Evolutionary conservation across 2,888 invertebrate species (phyloP), one percentile per base, ranked within the genome.

Genomic region (Dascillus cervinus): DNA sequence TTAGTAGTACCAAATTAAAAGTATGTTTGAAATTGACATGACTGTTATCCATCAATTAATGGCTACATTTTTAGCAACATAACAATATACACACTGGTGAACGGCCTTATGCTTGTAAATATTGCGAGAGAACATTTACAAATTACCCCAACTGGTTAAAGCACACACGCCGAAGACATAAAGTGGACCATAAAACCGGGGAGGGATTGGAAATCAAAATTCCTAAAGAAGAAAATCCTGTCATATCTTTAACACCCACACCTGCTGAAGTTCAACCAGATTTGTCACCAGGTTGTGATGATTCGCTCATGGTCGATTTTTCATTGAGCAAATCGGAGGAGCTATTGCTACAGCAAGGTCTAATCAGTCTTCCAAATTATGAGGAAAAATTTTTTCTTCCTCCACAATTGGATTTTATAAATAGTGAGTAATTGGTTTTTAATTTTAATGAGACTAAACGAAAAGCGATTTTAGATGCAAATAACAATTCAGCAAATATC

Each of bases 111-210:
- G 65, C 65, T 23, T 77, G 77, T 53, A 64, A 65, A 12, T 64
- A 64, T 29, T 77, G 77, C 49, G 64, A 68, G 11, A 70, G 70
- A 28, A 62, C 67, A 0, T 77, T 77, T 50, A 68, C 72, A 17
- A 69, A 66, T 46, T 67, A 70, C 37, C 71, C 75, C 2, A 77
- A 77, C 51, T 73, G 70, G 65, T 54, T 63, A 40, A 77, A 76
- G 50, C 77, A 77, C 48, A 62, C 72, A 29, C 60, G 73, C 22
- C 60, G 73, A 44, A 64, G 72, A 23, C 75, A 75, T 46, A 72
- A 62, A 48, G 62, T 62, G 3, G 60, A 63, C 31, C 61, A 60
- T 38, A 58, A 56, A 40, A 62, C 61, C 2, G 62, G 62, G 9
- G 49, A 54, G 20, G 47, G 49, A 28, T 43, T 61, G 13, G 50